phyloP scores from a whole-genome alignment of 1,140 invertebrate genomes.

The Drosophila triauraria region DNA sequence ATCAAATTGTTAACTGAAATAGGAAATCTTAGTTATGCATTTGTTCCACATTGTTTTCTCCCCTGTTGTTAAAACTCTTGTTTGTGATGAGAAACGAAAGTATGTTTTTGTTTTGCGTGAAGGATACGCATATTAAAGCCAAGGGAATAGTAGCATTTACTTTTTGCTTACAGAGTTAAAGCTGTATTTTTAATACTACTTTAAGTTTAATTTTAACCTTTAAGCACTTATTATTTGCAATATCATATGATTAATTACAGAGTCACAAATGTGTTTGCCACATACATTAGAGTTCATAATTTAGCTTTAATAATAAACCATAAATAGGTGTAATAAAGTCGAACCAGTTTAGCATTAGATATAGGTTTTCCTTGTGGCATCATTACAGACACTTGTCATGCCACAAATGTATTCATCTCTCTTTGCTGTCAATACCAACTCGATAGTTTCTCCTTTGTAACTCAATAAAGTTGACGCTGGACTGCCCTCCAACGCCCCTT shows the following conservation, averaged over 20 bases:
- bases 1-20: conserved; percentile 82
- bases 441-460: conserved; percentile 38
- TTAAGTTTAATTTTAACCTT: too few species aligned
- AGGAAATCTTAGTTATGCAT: conserved; percentile 79
- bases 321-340: not conserved
- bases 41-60: conserved; percentile 50
- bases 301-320: not conserved
- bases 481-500: conserved; percentile 15
- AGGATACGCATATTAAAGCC: not conserved
- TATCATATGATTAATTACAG: not conserved
- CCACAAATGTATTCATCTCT: conserved; percentile 10
- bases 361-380: conserved; percentile 31
- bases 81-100: conserved; percentile 17
- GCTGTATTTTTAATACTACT: too few species aligned
- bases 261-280: not conserved
- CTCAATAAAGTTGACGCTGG: conserved; percentile 71
- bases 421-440: conserved; percentile 9
- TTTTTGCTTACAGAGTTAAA: too few species aligned
- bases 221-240: not conserved
- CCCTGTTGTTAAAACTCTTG: conserved; percentile 22
- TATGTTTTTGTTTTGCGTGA: not conserved
- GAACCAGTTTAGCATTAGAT: not conserved
- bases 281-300: not conserved
- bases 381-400: conserved; percentile 65
- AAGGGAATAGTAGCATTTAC: not conserved